These are phyloP conservation scores for Morone saxatilis DNA, from an alignment of 2,113 vertebrate species.

Conservation along the genomic window DNA sequence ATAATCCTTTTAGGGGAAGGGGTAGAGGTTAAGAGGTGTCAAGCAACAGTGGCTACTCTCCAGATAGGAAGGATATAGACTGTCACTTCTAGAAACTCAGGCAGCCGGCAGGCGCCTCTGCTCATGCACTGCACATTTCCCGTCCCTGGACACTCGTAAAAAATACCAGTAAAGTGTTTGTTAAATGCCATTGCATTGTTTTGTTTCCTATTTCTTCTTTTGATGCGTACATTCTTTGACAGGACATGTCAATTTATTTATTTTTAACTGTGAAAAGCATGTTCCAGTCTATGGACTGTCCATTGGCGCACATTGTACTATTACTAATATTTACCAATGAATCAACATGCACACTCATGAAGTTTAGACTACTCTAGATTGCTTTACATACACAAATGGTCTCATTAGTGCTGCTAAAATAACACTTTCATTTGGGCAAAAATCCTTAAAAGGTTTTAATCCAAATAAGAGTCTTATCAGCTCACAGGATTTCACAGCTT, in stretches of 20 bases:
- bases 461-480: constrained; percentile 8
- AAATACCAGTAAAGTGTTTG: neutral
- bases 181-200: neutral
- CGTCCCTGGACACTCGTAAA: constrained; percentile 19
- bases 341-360: neutral
- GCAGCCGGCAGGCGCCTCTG: constrained; percentile 69
- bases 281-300: neutral
- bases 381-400: neutral
- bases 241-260: neutral
- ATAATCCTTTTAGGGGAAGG: constrained; percentile 1
- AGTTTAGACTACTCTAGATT: neutral
- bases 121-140: constrained; percentile 39
- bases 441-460: neutral
- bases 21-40: constrained; percentile 37
- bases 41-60: constrained; percentile 22
- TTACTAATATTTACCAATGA: neutral
- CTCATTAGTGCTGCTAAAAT: neutral
- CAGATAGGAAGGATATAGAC: constrained; percentile 71
- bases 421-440: neutral
- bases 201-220: neutral
- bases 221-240: constrained; percentile 21
- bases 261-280: neutral
- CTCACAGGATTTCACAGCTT: constrained; percentile 4
- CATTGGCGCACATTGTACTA: neutral
- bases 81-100: constrained; percentile 44